phyloP scores from a whole-genome alignment of 2,113 vertebrate genomes.

The Plestiodon gilberti region DNA sequence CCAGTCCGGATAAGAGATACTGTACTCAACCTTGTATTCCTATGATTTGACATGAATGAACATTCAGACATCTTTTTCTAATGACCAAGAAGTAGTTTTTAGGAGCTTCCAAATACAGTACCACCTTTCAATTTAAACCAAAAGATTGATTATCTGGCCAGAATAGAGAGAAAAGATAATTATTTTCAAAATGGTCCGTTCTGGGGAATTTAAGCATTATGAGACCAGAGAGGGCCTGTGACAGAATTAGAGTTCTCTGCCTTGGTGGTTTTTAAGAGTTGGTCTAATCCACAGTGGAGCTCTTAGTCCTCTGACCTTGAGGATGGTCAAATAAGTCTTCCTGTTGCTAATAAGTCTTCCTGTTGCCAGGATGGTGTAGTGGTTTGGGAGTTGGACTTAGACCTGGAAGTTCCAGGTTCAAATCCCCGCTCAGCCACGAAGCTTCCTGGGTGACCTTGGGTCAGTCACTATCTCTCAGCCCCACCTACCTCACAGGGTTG shows the following conservation, averaged over 20 bases:
- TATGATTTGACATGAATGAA: background rate
- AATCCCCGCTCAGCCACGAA: too few relatives aligned
- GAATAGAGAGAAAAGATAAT: background rate
- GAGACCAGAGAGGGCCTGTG: background rate
- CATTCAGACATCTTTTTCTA: background rate
- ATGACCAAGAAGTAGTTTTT: background rate
- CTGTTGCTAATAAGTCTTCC: too few relatives aligned
- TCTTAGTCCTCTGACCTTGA: background rate
- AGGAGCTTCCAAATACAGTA: background rate
- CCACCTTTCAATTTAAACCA: background rate
- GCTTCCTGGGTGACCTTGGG: too few relatives aligned
- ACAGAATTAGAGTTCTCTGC: background rate
- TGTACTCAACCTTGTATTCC: too few relatives aligned
- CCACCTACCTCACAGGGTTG: too few relatives aligned
- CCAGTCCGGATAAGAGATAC: too few relatives aligned
- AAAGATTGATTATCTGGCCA: background rate
- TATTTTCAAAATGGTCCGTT: background rate
- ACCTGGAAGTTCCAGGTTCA: background rate
- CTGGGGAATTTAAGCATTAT: background rate
- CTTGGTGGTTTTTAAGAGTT: background rate
- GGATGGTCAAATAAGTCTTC: background rate
- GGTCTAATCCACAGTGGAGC: background rate
- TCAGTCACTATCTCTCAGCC: too few relatives aligned
- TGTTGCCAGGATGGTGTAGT: too few relatives aligned
- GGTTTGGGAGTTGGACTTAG: too few relatives aligned